Evolutionary conservation across 2,888 invertebrate species (phyloP).

Genomic region (Drosophila mimica): DNA sequence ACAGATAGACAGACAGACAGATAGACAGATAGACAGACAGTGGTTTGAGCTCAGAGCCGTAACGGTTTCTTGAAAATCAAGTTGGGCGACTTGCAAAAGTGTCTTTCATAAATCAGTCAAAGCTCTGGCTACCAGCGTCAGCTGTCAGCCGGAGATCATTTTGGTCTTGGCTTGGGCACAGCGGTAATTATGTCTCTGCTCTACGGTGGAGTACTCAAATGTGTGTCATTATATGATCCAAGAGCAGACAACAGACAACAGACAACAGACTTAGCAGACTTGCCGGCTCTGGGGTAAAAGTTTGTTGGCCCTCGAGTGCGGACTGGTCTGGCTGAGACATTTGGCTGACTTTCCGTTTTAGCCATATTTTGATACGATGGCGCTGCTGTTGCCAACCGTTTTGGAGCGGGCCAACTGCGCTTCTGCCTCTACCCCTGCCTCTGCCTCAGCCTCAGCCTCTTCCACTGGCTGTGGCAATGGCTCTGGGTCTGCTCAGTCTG

Average conservation of each 20-base stretch:
- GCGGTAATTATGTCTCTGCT: conserved; percentile 58
- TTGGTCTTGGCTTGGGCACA: conserved; percentile 62
- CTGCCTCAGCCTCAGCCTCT: background rate
- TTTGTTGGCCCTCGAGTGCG: conserved; percentile 64
- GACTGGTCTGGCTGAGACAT: conserved; percentile 42
- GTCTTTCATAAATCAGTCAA: conserved; percentile 77
- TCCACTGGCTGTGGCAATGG: conserved; percentile 1
- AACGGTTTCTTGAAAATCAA: conserved; percentile 75
- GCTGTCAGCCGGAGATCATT: conserved; percentile 73
- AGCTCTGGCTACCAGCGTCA: conserved; percentile 71
- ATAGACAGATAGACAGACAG: background rate
- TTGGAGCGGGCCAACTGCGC: conserved; percentile 51
- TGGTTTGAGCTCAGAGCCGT: conserved; percentile 62
- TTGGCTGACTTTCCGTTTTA: conserved; percentile 52
- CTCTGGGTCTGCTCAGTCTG: conserved; percentile 20
- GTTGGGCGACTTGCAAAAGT: conserved; percentile 79
- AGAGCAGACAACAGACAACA: conserved; percentile 27
- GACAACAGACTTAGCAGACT: conserved; percentile 37
- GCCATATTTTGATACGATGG: conserved; percentile 45
- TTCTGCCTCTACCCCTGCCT: conserved; percentile 21
- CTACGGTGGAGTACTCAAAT: conserved; percentile 33
- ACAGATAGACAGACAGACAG: conserved; percentile 6
- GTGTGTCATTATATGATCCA: conserved; percentile 60
- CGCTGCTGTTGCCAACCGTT: conserved; percentile 50
- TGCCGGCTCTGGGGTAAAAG: conserved; percentile 66